Evolutionary conservation across 1,140 invertebrate species (phyloP), one percentile per base, ranked within the genome.

Genomic region (Hylaeus volcanicus): DNA sequence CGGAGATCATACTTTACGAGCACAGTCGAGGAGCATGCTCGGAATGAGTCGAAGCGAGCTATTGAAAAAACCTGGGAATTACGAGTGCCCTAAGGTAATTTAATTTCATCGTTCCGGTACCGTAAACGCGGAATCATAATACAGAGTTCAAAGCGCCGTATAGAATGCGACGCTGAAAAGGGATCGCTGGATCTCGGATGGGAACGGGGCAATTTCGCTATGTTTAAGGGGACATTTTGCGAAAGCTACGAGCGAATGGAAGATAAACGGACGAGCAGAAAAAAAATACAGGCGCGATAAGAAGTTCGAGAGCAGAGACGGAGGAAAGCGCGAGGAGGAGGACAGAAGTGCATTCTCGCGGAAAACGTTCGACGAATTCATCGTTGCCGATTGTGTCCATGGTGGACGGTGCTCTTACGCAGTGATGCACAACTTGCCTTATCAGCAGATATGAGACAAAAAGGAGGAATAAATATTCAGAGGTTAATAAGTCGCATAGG

Each of bases 281-380:
- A 64, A 64, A 66, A 74, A 60, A 78, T 71, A 68, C 43, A 41
- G 11, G 39, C 3, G n/a, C 39, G 60, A 72, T 61, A 66, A 63
- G 56, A 81, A 63, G 53, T 51, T 71, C 26, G 60, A 74, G 71
- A 66, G 37, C n/a, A 48, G 41, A 37, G 58, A 12, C 66, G 58
- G 14, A 66, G n/a, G 70, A 74, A 48, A 66, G 61, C 4, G 14
- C 14, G 26, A 1, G 66, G 39, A 43, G 60, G 53, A 14, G 41
- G 12, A 15, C 39, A 45, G 71, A 45, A 41, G 58, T 64, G 51
- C 53, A 56, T 79, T 76, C 81, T 86, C 37, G 58, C n/a, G 53
- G 74, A 82, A 83, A 86, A 73, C 76, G 66, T 64, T 86, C 58
- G 45, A 6, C 70, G 70, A 26, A 86, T 78, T 79, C 81, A 64